phyloP scores from a whole-genome alignment of 2,888 invertebrate genomes.

The Oxyteleia sp. region DNA sequence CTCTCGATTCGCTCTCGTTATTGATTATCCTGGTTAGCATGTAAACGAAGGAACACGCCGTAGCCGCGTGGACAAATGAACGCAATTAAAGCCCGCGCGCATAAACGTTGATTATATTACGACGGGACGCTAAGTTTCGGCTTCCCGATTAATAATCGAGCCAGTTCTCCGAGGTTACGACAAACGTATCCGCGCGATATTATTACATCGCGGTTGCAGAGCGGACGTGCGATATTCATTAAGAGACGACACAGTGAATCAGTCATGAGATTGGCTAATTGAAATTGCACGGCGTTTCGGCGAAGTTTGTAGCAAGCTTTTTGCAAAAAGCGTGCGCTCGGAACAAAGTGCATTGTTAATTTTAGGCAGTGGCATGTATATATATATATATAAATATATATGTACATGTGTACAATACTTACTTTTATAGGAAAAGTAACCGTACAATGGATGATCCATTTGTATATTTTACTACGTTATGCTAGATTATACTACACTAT shows the following conservation, averaged over 20 bases:
- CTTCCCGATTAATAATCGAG: conserved; percentile 35
- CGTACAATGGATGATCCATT: too few species aligned
- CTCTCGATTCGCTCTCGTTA: conserved; percentile 50
- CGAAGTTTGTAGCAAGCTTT: too few species aligned
- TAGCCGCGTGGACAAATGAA: conserved; percentile 44
- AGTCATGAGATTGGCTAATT: too few species aligned
- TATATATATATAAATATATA: too few species aligned
- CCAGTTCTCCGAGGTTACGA: conserved; percentile 18
- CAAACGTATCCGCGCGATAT: conserved; percentile 1
- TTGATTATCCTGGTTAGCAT: conserved; percentile 62
- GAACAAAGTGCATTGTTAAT: too few species aligned
- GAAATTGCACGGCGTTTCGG: too few species aligned
- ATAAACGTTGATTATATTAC: conserved; percentile 34
- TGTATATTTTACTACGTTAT: too few species aligned
- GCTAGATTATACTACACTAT: too few species aligned
- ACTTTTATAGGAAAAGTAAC: too few species aligned
- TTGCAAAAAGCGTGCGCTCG: too few species aligned
- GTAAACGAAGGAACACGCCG: conserved; percentile 51
- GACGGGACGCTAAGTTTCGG: conserved; percentile 5
- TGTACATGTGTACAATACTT: too few species aligned
- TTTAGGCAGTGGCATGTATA: too few species aligned
- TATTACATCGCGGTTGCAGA: not conserved
- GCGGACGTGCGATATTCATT: not conserved
- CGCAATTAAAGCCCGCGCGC: conserved; percentile 40
- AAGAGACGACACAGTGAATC: not conserved